Conservation (phyloP, 2,888 invertebrate genomes). For the Neoascia interrupta region DNA sequence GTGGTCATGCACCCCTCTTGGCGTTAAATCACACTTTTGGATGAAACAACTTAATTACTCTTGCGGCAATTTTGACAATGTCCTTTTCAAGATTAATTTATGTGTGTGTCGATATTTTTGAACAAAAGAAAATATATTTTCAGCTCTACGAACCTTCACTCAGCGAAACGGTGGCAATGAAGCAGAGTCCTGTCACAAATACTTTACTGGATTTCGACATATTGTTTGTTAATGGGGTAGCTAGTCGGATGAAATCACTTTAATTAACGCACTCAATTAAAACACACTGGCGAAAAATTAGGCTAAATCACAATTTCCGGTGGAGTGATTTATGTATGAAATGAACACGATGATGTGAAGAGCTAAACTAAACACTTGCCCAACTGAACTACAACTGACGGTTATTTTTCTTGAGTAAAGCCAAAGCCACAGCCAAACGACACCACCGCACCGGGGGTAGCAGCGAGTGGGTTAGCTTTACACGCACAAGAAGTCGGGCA, state of each 20-base stretch:
- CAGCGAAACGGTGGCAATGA: conserved; percentile 46
- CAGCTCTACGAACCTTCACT: conserved; percentile 59
- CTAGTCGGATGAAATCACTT: conserved; percentile 11
- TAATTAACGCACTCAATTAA: conserved; percentile 62
- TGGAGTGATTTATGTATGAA: conserved; percentile 7
- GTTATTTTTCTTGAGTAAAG: conserved; percentile 59
- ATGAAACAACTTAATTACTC: conserved; percentile 6
- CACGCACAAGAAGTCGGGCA: conserved; percentile 50
- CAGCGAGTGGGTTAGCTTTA: conserved; percentile 41
- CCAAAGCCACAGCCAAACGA: conserved; percentile 13
- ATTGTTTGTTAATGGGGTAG: conserved; percentile 6
- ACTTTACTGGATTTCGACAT: conserved; percentile 58
- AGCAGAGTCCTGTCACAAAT: conserved; percentile 61
- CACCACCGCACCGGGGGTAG: conserved; percentile 38
- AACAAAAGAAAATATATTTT: no score
- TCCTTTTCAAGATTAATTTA: conserved; percentile 26
- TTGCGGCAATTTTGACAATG: conserved; percentile 1
- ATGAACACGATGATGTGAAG: conserved; percentile 13
- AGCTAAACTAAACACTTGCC: conserved; percentile 64
- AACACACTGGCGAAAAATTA: conserved; percentile 29
- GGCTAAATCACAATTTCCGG: conserved; percentile 64
- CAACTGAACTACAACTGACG: conserved; percentile 68
- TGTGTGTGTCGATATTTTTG: no score
- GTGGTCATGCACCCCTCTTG: conserved; percentile 23
- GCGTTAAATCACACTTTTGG: conserved; percentile 5